These are phyloP conservation scores for Mythimna vitellina DNA, from an alignment of 2,888 invertebrate species.

Conservation along the genomic window DNA sequence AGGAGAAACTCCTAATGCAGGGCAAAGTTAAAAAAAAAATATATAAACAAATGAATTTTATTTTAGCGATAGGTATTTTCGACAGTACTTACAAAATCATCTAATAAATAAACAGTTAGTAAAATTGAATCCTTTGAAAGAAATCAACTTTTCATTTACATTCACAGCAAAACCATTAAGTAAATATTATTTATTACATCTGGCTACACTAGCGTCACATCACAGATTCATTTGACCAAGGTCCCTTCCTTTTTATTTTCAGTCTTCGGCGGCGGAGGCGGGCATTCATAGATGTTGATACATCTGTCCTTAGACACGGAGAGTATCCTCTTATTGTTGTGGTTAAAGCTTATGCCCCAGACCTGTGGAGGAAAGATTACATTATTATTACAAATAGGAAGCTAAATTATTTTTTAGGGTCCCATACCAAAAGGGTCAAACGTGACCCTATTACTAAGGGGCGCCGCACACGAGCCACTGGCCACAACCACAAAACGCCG, in stretches of 20 bases:
- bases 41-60: slow-evolving; percentile 6
- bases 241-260: slow-evolving; percentile 55
- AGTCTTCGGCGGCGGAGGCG: slow-evolving; percentile 77
- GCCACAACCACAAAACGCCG: no score
- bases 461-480: no score
- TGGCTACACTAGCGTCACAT: background rate
- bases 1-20: no score
- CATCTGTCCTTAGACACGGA: slow-evolving; percentile 98
- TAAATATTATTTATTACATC: background rate
- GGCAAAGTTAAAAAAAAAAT: background rate
- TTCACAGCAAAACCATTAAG: background rate
- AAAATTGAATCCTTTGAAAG: slow-evolving; percentile 2
- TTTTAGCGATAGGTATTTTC: background rate
- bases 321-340: slow-evolving; percentile 94
- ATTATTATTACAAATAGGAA: no score
- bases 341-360: slow-evolving; percentile 96
- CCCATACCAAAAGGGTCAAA: no score
- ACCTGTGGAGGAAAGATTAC: slow-evolving; percentile 90
- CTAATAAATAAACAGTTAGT: background rate
- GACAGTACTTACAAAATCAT: slow-evolving; percentile 1
- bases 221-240: slow-evolving; percentile 21
- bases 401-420: no score
- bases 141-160: background rate
- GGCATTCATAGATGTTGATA: slow-evolving; percentile 96
- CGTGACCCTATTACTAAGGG: no score